Conservation (phyloP, 2,113 vertebrate species). For the Ondatra zibethicus region DNA sequence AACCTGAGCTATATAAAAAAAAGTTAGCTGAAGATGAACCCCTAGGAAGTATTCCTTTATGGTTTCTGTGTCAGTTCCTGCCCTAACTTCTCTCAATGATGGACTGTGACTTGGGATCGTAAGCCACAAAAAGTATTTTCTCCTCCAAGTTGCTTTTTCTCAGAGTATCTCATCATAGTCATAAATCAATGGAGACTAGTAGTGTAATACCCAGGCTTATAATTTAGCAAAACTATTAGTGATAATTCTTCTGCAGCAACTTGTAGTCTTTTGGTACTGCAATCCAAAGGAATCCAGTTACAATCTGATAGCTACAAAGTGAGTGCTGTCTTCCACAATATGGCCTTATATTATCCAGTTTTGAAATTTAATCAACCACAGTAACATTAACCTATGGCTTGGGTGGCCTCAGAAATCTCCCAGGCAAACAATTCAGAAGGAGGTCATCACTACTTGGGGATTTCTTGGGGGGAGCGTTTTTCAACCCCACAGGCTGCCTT, state of each 20-base stretch:
- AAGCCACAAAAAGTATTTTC: background rate
- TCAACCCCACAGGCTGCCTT: background rate
- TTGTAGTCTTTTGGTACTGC: background rate
- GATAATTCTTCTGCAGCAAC: background rate
- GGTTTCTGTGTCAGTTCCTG: too few species aligned
- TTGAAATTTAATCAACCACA: background rate
- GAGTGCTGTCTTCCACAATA: background rate
- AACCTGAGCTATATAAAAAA: background rate
- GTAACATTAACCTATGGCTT: background rate
- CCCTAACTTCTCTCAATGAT: background rate
- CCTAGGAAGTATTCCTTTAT: too few species aligned
- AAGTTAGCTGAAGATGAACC: background rate
- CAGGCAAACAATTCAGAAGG: background rate
- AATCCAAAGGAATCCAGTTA: background rate
- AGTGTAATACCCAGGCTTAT: background rate
- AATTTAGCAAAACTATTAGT: background rate
- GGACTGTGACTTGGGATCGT: background rate
- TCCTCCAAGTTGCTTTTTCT: background rate
- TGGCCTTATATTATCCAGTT: background rate
- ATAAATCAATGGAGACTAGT: background rate
- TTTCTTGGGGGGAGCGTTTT: background rate
- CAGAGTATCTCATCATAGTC: too few species aligned
- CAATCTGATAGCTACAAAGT: background rate
- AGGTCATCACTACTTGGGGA: background rate
- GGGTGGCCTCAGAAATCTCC: background rate